phyloP scores from a whole-genome alignment of 2,888 invertebrate genomes.

The Cheilosia urbana region DNA sequence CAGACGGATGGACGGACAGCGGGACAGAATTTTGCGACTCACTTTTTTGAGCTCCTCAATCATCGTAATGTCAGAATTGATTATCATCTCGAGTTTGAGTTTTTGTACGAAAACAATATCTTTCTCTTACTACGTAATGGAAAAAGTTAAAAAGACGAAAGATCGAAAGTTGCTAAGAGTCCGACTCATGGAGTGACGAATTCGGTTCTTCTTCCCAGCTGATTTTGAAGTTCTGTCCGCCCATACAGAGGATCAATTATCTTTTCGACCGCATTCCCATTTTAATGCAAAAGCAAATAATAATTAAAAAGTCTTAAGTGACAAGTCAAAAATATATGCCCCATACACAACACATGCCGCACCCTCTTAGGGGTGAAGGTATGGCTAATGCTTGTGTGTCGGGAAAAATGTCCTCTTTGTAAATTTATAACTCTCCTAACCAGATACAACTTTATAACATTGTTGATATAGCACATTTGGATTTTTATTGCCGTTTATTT shows the following conservation, averaged over 20 bases:
- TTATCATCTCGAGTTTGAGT: no score
- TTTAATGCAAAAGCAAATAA: constrained; percentile 37
- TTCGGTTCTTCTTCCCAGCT: not conserved
- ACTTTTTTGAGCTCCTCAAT: no score
- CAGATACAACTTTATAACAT: constrained; percentile 70
- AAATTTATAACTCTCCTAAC: constrained; percentile 67
- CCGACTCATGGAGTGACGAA: not conserved
- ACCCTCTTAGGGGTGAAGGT: constrained; percentile 18
- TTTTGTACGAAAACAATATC: no score
- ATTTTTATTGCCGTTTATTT: constrained; percentile 72
- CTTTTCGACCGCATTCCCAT: constrained; percentile 22
- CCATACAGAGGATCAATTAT: not conserved
- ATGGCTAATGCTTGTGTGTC: constrained; percentile 26
- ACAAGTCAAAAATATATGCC: constrained; percentile 37
- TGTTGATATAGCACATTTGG: constrained; percentile 71
- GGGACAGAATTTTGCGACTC: no score
- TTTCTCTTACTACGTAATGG: no score
- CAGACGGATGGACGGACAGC: no score
- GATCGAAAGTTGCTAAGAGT: not conserved
- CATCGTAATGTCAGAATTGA: no score
- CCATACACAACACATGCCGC: not conserved
- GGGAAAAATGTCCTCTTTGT: constrained; percentile 43
- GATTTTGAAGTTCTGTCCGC: no score
- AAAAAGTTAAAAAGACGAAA: no score
- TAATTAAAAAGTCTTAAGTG: constrained; percentile 53